Conservation (phyloP, 2,797 vertebrate species). For the Acropternis orthonyx region DNA sequence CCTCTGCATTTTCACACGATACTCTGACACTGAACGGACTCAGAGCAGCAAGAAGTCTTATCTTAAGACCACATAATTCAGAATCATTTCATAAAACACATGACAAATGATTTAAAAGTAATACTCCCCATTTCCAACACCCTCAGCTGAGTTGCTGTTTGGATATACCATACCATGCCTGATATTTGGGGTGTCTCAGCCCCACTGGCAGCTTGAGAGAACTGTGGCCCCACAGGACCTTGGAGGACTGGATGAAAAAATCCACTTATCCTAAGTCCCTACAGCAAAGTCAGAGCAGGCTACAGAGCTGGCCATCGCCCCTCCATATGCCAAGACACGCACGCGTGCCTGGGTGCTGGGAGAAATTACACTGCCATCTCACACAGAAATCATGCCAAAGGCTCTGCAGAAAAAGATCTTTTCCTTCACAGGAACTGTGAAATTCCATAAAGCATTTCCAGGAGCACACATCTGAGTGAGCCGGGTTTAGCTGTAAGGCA, state of each 20-base stretch:
- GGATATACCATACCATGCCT: not conserved
- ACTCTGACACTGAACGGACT: not conserved
- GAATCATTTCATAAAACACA: not conserved
- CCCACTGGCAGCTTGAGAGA: fast-evolving
- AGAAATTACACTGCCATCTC: not conserved
- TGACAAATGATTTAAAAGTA: not conserved
- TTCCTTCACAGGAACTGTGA: not conserved
- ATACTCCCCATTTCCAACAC: not conserved
- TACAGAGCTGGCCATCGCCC: not conserved
- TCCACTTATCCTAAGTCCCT: not conserved
- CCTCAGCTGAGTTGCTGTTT: not conserved
- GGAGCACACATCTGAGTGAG: not conserved
- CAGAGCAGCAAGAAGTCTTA: not conserved
- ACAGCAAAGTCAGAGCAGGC: fast-evolving
- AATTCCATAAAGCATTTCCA: not conserved
- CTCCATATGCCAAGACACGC: fast-evolving
- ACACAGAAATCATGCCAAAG: not conserved
- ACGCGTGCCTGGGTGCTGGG: fast-evolving
- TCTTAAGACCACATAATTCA: not conserved
- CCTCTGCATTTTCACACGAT: not conserved
- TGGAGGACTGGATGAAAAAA: not conserved
- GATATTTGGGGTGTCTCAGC: not conserved
- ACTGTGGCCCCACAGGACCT: not conserved
- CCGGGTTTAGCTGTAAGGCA: not conserved
- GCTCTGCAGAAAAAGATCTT: not conserved